phyloP scores from a whole-genome alignment of 2,797 vertebrate genomes.

The Clarias laeviceps region DNA sequence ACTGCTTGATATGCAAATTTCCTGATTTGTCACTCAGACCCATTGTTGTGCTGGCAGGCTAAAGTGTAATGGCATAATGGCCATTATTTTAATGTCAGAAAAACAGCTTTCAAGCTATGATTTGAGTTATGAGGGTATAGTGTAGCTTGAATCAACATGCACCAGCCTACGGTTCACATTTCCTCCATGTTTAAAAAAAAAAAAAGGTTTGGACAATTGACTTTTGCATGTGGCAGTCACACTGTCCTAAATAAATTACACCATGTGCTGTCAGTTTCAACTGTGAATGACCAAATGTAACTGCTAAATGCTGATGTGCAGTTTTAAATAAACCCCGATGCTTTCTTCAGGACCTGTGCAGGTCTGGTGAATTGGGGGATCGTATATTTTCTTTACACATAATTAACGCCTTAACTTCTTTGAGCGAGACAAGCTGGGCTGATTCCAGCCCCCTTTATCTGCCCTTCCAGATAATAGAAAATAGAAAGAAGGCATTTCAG shows the following conservation, averaged over 20 bases:
- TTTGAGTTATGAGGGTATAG: neutral
- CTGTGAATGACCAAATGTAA: constrained; percentile 56
- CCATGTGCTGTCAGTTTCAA: constrained; percentile 14
- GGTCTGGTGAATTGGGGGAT: constrained; percentile 23
- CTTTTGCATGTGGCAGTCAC: constrained; percentile 29
- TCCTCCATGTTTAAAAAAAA: neutral
- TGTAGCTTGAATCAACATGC: neutral
- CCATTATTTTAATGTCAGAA: constrained; percentile 9
- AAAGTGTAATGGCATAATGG: constrained; percentile 44
- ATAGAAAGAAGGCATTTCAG: constrained; percentile 4
- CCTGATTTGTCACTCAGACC: constrained; percentile 58
- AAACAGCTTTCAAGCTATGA: constrained; percentile 19
- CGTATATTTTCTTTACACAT: constrained; percentile 61
- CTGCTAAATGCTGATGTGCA: constrained; percentile 55
- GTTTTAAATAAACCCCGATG: constrained; percentile 54
- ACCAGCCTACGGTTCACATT: neutral
- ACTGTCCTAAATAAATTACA: constrained; percentile 54
- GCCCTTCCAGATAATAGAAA: constrained; percentile 32
- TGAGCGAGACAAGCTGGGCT: constrained; percentile 25
- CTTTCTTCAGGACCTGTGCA: constrained; percentile 47
- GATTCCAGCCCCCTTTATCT: constrained; percentile 37
- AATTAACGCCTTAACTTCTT: constrained; percentile 61
- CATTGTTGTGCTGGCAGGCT: constrained; percentile 67
- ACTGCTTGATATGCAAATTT: constrained; percentile 66
- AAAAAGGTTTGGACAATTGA: constrained; percentile 4